Evolutionary conservation across 2,888 invertebrate species (phyloP), one percentile per base, ranked within the genome.

Genomic region (Margaritifera margaritifera): DNA sequence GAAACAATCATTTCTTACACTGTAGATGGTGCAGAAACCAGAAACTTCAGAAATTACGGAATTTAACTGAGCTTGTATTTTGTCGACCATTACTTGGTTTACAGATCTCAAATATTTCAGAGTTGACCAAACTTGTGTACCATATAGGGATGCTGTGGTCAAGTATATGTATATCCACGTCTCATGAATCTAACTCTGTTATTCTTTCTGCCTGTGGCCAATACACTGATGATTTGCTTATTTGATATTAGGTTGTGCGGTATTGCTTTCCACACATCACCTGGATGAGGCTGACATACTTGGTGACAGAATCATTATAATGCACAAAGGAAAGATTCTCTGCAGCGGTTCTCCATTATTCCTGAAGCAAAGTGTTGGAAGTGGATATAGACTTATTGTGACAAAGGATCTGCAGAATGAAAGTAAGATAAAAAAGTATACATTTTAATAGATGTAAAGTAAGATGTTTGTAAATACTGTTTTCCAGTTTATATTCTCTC

Each of bases 261-360:
- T 91, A 57, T 76, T 91, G 31, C 80, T 91, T 66, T 89, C 90
- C 0, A 91, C 90, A 11, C 91, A 91, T 69, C 89, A 90, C 74
- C 78, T 91, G 77, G 90, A 91, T 71, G 91, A 91, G 79, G 91
- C 91, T 19, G 90, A 91, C 71, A 84, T 89, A 25, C 79, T 91
- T 19, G 86, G 89, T 66, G 90, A 91, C 77, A 73, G 86, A 57
- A 87, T 90, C 24, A 89, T 89, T 27, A 83, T 91, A 27, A 77
- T 89, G 72, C 84, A 87, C 67, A 80, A 83, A 68, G 89, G 87
- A 18, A 80, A 74, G 53, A 73, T 88, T 18, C 75, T 87, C 68
- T 86, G 86, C 73, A 69, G 71, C 51, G 88, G 88, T 6, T 86
- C 87, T 0, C 81, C 88, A 6, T 74, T 84, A 66, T 88, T 84